Evolutionary conservation across 2,113 vertebrate genomes (phyloP).

Genomic region (Megaceryle maxima): DNA sequence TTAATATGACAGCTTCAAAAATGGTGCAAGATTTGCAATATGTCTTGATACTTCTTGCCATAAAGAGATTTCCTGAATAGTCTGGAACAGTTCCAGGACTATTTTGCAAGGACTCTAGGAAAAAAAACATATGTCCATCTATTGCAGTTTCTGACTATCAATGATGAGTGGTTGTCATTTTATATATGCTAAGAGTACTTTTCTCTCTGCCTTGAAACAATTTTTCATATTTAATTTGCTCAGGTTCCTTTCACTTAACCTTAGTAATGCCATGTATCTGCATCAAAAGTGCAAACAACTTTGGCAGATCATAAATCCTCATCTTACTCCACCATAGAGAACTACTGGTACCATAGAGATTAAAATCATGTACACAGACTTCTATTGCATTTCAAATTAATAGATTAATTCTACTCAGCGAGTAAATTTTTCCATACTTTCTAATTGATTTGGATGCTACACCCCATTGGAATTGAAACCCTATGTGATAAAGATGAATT

Average conservation of each 20-base stretch:
- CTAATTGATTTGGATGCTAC: not conserved
- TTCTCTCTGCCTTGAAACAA: not conserved
- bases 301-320: not conserved
- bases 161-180: not conserved
- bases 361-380: not conserved
- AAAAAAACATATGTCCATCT: not conserved
- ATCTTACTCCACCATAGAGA: not conserved
- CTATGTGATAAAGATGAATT: not conserved
- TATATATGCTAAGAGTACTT: not conserved
- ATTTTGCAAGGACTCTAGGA: not conserved
- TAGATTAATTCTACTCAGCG: not conserved
- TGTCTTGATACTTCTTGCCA: not conserved
- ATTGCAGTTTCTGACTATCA: not conserved
- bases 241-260: not conserved
- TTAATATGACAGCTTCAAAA: not conserved
- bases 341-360: not conserved
- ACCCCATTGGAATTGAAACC: not conserved
- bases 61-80: not conserved
- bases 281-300: constrained; percentile 21
- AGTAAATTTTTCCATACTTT: not conserved
- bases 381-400: not conserved
- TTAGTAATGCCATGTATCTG: not conserved
- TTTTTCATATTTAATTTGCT: not conserved
- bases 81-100: not conserved
- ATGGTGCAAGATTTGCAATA: not conserved